Base-by-base conservation (phyloP, 2,888 invertebrate genomes). In the Drosophila merina region DNA sequence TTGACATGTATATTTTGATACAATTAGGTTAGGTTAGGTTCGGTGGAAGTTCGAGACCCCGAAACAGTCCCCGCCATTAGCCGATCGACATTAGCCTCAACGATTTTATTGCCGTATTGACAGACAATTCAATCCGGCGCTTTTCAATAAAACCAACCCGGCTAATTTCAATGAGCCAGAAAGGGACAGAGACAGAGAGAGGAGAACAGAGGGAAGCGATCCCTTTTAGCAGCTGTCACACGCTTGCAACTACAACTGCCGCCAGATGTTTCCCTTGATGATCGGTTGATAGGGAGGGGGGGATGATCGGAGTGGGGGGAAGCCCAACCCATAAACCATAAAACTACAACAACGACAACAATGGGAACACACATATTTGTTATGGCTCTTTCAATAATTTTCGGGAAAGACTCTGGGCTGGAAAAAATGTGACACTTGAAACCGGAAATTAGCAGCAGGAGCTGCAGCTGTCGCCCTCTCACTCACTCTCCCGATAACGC, bases 341-440 rank as follows among this genome's bases (percentile, higher is more conserved):
- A 80, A 77, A 77, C 20, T 48, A 68, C 70, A 68, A 40, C 20
- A 20, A 20, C 20, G 20, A 20, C 58, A 58, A 73, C 64, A 76
- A 71, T 70, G 63, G 67, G 67, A 25, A 63, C 66, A 62, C 26
- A 63, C 66, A 62, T 68, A 63, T 75, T 58, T 72, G 77, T 86
- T 86, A 81, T 78, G 79, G 79, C 79, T 85, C 82, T 79, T 82
- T 79, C 76, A 79, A 79, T 79, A 73, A 76, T 80, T 76, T 83
- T 83, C 69, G 49, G 68, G 38, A 60, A 40, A 45, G 20, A 51
- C 10, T n/a, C 10, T 26, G 58, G 44, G 58, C 30, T 58, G 28
- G 45, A 20, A 49, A 77, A 76, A 60, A 75, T 58, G 70, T 77
- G 83, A 83, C 83, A 83, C 81, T 83, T 77, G 83, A 83, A 83